phyloP scores from a whole-genome alignment of 2,113 vertebrate genomes.

The Elachura formosa region DNA sequence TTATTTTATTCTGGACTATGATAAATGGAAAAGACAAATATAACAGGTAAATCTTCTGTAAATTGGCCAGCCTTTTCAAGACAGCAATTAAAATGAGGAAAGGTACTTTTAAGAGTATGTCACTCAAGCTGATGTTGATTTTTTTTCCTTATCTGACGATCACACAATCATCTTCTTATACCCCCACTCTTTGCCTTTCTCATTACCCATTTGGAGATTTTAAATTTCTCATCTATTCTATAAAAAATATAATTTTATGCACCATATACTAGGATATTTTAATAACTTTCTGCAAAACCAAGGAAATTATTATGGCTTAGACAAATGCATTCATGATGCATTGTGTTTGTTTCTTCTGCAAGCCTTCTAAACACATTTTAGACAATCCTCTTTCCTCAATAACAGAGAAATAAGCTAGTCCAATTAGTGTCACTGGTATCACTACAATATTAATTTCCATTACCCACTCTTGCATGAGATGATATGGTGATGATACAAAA shows the following conservation, averaged over 20 bases:
- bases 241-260: slow-evolving; percentile 41
- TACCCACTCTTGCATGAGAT: slow-evolving; percentile 57
- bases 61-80: not conserved
- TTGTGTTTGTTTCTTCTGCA: slow-evolving; percentile 3
- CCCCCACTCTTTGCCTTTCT: not conserved
- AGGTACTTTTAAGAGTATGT: not conserved
- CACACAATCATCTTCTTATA: not conserved
- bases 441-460: slow-evolving; percentile 58
- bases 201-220: no score
- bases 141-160: not conserved
- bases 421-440: slow-evolving; percentile 54
- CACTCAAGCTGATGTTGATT: not conserved
- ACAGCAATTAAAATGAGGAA: not conserved
- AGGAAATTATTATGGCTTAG: not conserved
- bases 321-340: not conserved
- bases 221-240: not conserved
- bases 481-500: slow-evolving; percentile 41
- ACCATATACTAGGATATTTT: slow-evolving; percentile 7
- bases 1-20: not conserved
- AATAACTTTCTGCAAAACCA: not conserved
- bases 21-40: not conserved
- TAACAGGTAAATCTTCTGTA: not conserved
- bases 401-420: slow-evolving; percentile 34
- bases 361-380: slow-evolving; percentile 12
- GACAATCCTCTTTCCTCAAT: slow-evolving; percentile 14